Evolutionary conservation across 2,797 vertebrate species (phyloP), one percentile per base, ranked within the genome.

Genomic region (Hapalemur alaotrensis): DNA sequence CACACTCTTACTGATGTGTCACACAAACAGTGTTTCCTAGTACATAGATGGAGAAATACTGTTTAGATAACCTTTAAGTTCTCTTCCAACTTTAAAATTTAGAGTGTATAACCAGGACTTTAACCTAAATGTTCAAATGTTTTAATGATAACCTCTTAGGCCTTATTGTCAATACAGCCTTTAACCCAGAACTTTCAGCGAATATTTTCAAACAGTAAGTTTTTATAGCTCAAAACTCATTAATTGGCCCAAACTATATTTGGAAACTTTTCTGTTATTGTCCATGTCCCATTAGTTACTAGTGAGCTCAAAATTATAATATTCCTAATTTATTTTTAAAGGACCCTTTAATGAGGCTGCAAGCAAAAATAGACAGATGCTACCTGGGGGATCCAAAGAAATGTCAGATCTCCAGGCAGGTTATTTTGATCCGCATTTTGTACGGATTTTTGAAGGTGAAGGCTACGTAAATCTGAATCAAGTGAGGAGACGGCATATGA

Each of bases 281-380:
- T 93, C 88, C 52, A 81, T 86, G 20, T 70, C n/a, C 12, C 7
- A 57, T 95, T 96, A 80, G 84, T 87, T 96, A 76, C 32, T n/a
- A 20, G 38, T 1, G 7, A 96, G n/a, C 80, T 75, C 30, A 93
- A 97, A 95, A 75, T 97, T 43, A 88, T 63, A 63, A 50, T 92
- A 22, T 84, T 88, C 48, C 63, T 95, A 96, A 61, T 59, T 97
- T 98, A 25, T 98, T 98, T 98, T 98, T 97, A 94, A 98, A 99
- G 99, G 99, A 89, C 98, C 98, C 3, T 99, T 99, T 98, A 99
- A 99, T 48, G 99, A 99, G 91, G 98, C 99, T 20, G 99, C 99
- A 3, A 98, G 99, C 97, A 99, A 98, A 93, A 98, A 98, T 88
- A 99, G 96, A 82, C 99, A 99, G 98, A 99, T 99, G 98, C 96